A percentile compares a stretch with the other conserved stretches of the same genome.
These are phyloP conservation scores for Danio tinwini DNA, from an alignment of 2,797 vertebrate genomes.

Conservation along the genomic window DNA sequence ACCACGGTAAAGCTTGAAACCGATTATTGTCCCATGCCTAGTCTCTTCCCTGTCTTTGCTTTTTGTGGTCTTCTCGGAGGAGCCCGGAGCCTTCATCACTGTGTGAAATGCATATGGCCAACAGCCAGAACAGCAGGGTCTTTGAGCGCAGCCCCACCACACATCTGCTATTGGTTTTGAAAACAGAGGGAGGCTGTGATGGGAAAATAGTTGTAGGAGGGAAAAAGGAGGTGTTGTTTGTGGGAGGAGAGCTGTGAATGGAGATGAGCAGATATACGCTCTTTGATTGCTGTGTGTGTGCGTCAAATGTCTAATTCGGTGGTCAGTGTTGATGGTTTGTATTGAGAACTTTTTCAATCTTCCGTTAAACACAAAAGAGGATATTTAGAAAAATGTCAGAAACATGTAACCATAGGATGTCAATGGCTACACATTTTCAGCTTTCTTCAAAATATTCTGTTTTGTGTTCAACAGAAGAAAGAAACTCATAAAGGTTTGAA, in stretches of 20 bases:
- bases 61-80: slow-evolving; percentile 66
- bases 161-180: slow-evolving; percentile 79
- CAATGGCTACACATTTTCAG: no score
- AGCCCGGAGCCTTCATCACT: slow-evolving; percentile 66
- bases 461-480: no score
- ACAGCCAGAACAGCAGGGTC: slow-evolving; percentile 70
- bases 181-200: slow-evolving; percentile 61
- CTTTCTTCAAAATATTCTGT: no score
- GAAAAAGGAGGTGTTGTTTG: slow-evolving; percentile 48
- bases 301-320: neutral
- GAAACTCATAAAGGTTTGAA: no score
- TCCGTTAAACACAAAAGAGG: no score
- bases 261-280: slow-evolving; percentile 39
- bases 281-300: slow-evolving; percentile 17
- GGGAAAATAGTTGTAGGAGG: slow-evolving; percentile 60
- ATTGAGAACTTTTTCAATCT: neutral
- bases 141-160: slow-evolving; percentile 64
- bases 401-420: no score
- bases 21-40: no score
- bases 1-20: no score
- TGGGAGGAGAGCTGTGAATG: slow-evolving; percentile 49
- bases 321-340: neutral
- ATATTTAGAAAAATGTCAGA: no score
- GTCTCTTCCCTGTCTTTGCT: slow-evolving; percentile 59
- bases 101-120: slow-evolving; percentile 70